Conservation (phyloP, 2,888 invertebrate genomes). For the Tachystola acroxantha region DNA sequence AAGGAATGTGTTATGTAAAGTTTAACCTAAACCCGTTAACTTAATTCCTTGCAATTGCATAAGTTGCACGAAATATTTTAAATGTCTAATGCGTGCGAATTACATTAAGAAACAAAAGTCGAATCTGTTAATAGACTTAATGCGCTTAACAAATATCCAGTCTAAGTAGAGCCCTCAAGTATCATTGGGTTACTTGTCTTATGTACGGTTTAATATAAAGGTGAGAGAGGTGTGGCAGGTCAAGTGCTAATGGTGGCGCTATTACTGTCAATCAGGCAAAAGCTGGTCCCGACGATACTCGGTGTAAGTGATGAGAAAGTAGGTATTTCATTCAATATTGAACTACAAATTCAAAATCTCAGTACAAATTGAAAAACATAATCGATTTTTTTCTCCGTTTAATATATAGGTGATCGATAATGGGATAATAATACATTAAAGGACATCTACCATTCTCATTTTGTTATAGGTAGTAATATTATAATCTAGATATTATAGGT, state of each 20-base stretch:
- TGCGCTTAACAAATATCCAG: slow-evolving; percentile 38
- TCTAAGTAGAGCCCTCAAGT: slow-evolving; percentile 25
- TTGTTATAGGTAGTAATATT: no score
- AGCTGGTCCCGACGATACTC: slow-evolving; percentile 33
- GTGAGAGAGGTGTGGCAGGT: not conserved
- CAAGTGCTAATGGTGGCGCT: slow-evolving; percentile 45
- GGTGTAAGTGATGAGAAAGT: slow-evolving; percentile 29
- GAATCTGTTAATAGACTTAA: slow-evolving; percentile 59
- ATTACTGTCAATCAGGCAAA: slow-evolving; percentile 61
- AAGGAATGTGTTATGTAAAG: no score
- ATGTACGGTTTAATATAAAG: no score
- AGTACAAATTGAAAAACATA: no score
- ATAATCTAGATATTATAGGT: no score
- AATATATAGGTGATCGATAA: no score
- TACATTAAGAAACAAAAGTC: slow-evolving; percentile 54
- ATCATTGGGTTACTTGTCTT: not conserved
- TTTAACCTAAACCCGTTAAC: not conserved
- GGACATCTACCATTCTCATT: no score
- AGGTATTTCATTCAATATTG: not conserved
- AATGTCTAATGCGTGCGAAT: slow-evolving; percentile 57
- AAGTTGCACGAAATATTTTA: slow-evolving; percentile 64
- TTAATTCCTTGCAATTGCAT: slow-evolving; percentile 8
- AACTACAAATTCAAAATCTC: no score
- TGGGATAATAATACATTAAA: no score
- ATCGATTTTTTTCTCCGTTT: no score